Percentiles rank a stretch among this genome's conserved stretches.
These are phyloP conservation scores for Aethes cnicana DNA, from an alignment of 2,888 invertebrate genomes.

Conservation along the genomic window DNA sequence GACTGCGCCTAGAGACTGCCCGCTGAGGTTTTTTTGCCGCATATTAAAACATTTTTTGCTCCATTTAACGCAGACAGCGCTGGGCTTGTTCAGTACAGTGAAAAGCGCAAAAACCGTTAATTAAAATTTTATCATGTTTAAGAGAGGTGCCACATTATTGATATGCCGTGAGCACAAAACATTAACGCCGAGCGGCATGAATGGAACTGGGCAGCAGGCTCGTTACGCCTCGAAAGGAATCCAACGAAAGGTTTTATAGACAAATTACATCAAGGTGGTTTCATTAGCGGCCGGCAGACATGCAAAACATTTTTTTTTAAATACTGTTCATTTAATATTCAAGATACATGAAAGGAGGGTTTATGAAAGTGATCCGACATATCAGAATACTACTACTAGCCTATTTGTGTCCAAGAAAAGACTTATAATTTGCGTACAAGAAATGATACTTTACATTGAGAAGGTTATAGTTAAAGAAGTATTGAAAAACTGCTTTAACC, in stretches of 20 bases:
- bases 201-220: slow-evolving; percentile 1
- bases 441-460: too few species aligned
- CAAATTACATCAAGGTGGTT: background rate
- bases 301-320: background rate
- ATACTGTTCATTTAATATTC: too few species aligned
- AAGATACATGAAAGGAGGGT: too few species aligned
- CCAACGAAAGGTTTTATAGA: background rate
- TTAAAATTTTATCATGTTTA: slow-evolving; percentile 47
- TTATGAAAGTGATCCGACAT: too few species aligned
- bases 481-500: too few species aligned
- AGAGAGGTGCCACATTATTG: slow-evolving; percentile 24
- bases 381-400: too few species aligned
- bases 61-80: slow-evolving; percentile 48
- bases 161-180: slow-evolving; percentile 15
- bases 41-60: slow-evolving; percentile 57
- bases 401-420: too few species aligned
- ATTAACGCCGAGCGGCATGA: slow-evolving; percentile 4
- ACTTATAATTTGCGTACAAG: too few species aligned
- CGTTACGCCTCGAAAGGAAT: slow-evolving; percentile 7
- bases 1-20: slow-evolving; percentile 46
- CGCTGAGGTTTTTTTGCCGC: slow-evolving; percentile 44
- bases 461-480: too few species aligned
- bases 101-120: slow-evolving; percentile 46
- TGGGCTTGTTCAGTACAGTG: slow-evolving; percentile 39
- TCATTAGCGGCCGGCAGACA: too few species aligned